phyloP scores from a whole-genome alignment of 2,113 vertebrate genomes.

The Speoplatyrhinus poulsoni region DNA sequence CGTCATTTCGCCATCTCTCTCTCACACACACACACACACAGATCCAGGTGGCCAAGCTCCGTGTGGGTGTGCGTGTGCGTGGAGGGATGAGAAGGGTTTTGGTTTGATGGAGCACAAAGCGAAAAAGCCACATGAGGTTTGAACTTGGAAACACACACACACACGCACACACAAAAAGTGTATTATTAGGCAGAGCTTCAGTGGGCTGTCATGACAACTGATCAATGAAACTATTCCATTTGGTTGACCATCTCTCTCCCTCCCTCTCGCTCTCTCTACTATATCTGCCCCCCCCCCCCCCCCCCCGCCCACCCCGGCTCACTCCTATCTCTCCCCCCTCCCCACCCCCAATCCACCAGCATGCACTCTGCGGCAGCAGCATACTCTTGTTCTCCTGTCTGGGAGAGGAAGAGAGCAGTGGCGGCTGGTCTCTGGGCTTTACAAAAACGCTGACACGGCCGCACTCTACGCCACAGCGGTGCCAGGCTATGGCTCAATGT shows the following conservation, averaged over 20 bases:
- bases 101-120: constrained; percentile 33
- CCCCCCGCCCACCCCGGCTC: no score
- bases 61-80: constrained; percentile 13
- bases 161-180: constrained; percentile 3
- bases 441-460: constrained; percentile 65
- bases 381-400: constrained; percentile 39
- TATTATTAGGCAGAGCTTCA: constrained; percentile 63
- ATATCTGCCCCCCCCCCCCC: background rate
- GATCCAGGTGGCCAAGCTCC: constrained; percentile 4
- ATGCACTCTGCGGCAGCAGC: background rate
- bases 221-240: constrained; percentile 72
- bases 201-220: constrained; percentile 64
- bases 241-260: constrained; percentile 54
- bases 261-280: constrained; percentile 14
- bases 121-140: constrained; percentile 36
- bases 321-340: no score
- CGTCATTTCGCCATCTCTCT: no score
- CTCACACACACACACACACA: constrained; percentile 4
- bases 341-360: no score
- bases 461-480: constrained; percentile 49
- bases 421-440: constrained; percentile 24
- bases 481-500: constrained; percentile 52
- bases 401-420: constrained; percentile 39
- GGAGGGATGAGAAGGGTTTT: constrained; percentile 20
- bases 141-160: constrained; percentile 10